Evolutionary conservation across 30 jellyfish, hydroid and myxozoan genomes (phyloP), one percentile per base, ranked within the genome.

Genomic region (Phacellophora camtschatica): DNA sequence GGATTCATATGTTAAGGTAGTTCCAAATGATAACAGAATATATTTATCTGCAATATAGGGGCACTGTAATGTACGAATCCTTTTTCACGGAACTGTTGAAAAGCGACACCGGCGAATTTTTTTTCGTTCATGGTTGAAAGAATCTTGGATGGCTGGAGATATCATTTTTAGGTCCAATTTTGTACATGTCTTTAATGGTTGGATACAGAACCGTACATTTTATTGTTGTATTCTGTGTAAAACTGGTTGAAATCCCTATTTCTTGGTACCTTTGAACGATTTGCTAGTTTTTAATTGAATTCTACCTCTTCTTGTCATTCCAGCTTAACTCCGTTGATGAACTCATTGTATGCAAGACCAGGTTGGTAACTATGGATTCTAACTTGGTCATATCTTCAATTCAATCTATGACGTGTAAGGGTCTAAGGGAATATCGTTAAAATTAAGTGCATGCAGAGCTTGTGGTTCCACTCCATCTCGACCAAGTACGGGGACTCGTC

Each of bases 401-500:
- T 27, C 49, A 55, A 18, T 15, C 80, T 6, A 25, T 29, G 33
- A 50, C 36, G 25, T 23, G 29, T 25, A 13, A n/a, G 0, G 55
- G 25, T 23, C 19, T 25, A 13, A n/a, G 0, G 55, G 39, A 46
- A 72, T 35, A 35, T 50, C 80, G 30, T 72, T 72, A 32, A 50
- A 72, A 72, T 46, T 32, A 15, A 43, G 55, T 28, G 86, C 59
- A 5, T 72, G 86, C 30, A 72, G 28, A 13, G 86, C 46, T 27
- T 43, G 57, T 43, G 79, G 31, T 66, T 72, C 78, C 77, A 51
- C 56, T 72, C 86, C 5, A 72, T 18, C 33, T 72, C 86, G 31
- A 72, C 27, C 28, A 72, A 2, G 33, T 57, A 72, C 46, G 34
- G 46, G 16, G 11, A 23, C 27, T 72, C 78, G 31, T 29, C 33